These are phyloP conservation scores for Xanthorhoe spadicearia DNA, from an alignment of 2,888 invertebrate genomes.

Conservation along the genomic window DNA sequence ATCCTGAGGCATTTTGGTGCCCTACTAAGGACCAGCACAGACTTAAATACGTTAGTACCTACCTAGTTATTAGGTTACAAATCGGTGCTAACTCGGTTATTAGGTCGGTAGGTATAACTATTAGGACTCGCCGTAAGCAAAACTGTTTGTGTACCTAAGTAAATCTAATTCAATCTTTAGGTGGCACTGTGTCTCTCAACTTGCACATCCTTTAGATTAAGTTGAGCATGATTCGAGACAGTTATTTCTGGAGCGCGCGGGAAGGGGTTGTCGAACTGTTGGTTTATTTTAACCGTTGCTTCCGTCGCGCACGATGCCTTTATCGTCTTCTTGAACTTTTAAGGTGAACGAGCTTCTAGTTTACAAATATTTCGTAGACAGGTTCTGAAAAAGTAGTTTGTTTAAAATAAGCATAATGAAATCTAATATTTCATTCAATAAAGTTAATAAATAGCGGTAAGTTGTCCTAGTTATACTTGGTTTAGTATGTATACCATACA, in stretches of 20 bases:
- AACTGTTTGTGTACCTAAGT: no score
- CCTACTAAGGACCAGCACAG: constrained; percentile 19
- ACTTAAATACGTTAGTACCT: no score
- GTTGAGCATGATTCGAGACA: background rate
- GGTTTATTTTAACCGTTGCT: constrained; percentile 51
- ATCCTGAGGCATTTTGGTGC: constrained; percentile 24
- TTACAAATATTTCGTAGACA: background rate
- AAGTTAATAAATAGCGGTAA: no score
- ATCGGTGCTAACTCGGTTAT: no score
- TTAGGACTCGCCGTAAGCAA: no score
- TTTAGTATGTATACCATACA: no score
- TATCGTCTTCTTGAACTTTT: constrained; percentile 29
- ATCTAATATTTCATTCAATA: no score
- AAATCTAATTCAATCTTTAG: no score
- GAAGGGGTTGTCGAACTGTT: constrained; percentile 54
- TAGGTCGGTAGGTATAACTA: no score
- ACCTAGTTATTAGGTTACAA: no score
- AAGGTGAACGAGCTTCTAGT: background rate
- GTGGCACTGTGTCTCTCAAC: background rate
- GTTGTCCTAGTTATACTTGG: background rate
- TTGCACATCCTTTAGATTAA: background rate
- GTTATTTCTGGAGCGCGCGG: constrained; percentile 41
- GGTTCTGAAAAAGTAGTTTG: no score
- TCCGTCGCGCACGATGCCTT: constrained; percentile 12
- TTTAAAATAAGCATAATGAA: no score